Evolutionary conservation across 1,140 invertebrate species (phyloP), one percentile per base, ranked within the genome.

Genomic region (Neodiprion virginianus): DNA sequence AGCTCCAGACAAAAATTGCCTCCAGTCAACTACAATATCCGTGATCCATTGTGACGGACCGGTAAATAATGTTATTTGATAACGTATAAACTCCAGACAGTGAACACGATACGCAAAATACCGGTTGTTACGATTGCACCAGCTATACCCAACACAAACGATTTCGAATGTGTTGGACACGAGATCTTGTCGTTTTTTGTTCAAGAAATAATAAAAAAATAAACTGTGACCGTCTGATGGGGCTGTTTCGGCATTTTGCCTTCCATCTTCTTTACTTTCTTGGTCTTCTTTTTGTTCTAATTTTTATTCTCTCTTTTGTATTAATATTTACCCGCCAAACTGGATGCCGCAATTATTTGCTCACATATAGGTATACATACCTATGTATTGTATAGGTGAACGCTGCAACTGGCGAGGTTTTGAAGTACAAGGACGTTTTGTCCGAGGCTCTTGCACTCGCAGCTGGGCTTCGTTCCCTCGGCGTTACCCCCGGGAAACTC

Each of bases 391-490:
- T 69, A 47, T 14, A 69, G 67, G 67, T 69, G 40, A 69, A 69
- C 40, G 67, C 67, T 23, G 40, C 17, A 21, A 69, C 67, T 69
- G 67, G 67, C 11, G 67, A 69, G 67, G 40, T 23, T 21, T 23
- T 69, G 10, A 69, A 21, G 12, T 69, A 69, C 67, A 69, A 69
- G 67, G 67, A 69, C 21, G 67, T 47, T 23, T 69, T 69, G 67
- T 11, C 17, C 40, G 21, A 69, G 40, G 67, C 67, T 12, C 40
- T 69, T 69, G 67, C 67, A 14, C 67, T 69, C 10, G 67, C 67
- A 14, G 40, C 21, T 69, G 67, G 67, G 11, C 40, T 69, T 23
- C 17, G 40, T 14, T 69, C 67, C 40, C 67, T 21, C 40, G 67
- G 67, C 40, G 40, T 69, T 69, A 69, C 67, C 40, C 21, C 67